Base-by-base conservation (phyloP, 2,888 invertebrate genomes). In the Uropetala carovei region DNA sequence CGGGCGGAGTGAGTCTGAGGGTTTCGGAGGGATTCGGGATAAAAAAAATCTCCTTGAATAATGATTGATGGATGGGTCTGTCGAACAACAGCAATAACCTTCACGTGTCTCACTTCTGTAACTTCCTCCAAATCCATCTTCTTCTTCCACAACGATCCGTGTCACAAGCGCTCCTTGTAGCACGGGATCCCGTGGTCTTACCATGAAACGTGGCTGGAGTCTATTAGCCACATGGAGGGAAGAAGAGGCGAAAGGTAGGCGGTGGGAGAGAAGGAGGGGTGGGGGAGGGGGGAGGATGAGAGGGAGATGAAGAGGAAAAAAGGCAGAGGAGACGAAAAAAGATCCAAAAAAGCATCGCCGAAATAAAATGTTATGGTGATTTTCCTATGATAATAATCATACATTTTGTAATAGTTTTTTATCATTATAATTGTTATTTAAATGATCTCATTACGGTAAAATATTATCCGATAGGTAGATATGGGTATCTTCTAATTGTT, bases 71-170 rank as follows among this genome's bases (percentile, higher is more conserved):
- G 75, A 75, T 75, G 22, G 27, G 27, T 5, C 75, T 75, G 75
- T 27, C 27, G 75, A 75, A 75, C 75, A 27, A 75, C 75, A 27
- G 75, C 75, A 75, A 43, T 43, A 43, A 27, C 22, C 75, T 27
- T 27, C 75, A 27, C 22, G 22, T 2, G 75, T 27, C 75, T 75
- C 75, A 75, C 75, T 27, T 75, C 75, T 75, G 22, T 75, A 75
- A 75, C 75, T 27, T 27, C 75, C 75, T 27, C 27, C 75, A 75
- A 75, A 75, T 75, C 75, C 75, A 75, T 75, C 75, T 75, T 75
- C 75, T 75, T 75, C 75, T 10, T 4, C 75, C 11, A 27, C 22
- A 14, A 75, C 75, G 75, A 75, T 14, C 75, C 75, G 22, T 75
- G 75, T 75, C 75, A 75, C 75, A 75, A 75, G 22, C 75, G 27